A percentile compares a stretch with the other conserved stretches of the same genome.
Evolutionary conservation across 1,140 invertebrate species (phyloP).

Genomic region (Aphidius ervi): DNA sequence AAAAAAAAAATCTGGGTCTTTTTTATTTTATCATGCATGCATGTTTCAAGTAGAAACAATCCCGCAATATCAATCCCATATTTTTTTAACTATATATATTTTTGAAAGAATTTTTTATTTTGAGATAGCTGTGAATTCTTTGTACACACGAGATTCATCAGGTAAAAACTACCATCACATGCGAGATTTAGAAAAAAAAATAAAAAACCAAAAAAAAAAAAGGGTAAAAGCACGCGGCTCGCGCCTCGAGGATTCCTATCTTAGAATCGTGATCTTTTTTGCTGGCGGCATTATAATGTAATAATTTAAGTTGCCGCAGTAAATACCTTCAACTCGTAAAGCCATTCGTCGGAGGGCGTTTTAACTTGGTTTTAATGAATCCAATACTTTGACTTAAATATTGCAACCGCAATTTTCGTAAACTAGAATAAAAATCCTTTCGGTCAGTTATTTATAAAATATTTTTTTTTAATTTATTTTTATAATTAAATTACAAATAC

Average conservation of each 20-base stretch:
- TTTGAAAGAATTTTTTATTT: too few species aligned
- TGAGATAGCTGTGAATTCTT: too few species aligned
- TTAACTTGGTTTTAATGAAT: slow-evolving; percentile 39
- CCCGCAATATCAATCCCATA: neutral
- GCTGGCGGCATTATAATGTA: slow-evolving; percentile 32
- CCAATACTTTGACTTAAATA: slow-evolving; percentile 5
- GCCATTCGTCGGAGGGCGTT: slow-evolving; percentile 27
- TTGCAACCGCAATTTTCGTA: slow-evolving; percentile 14
- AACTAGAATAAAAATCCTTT: neutral
- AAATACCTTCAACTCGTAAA: slow-evolving; percentile 31
- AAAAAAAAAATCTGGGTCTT: neutral
- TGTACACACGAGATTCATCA: too few species aligned
- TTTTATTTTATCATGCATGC: neutral
- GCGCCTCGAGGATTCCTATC: slow-evolving; percentile 23
- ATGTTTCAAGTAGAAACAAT: neutral
- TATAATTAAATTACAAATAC: too few species aligned
- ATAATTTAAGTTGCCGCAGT: slow-evolving; percentile 32
- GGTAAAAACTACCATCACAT: too few species aligned
- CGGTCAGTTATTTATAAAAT: too few species aligned
- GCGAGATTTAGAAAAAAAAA: too few species aligned
- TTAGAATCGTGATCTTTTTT: slow-evolving; percentile 20
- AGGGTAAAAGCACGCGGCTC: slow-evolving; percentile 6
- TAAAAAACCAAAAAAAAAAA: neutral
- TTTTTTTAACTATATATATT: neutral
- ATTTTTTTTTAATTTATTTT: too few species aligned